Percentiles rank a stretch among this genome's conserved stretches.
These are phyloP conservation scores for Centrocercus urophasianus DNA, from an alignment of 2,113 vertebrate genomes.

Conservation along the genomic window DNA sequence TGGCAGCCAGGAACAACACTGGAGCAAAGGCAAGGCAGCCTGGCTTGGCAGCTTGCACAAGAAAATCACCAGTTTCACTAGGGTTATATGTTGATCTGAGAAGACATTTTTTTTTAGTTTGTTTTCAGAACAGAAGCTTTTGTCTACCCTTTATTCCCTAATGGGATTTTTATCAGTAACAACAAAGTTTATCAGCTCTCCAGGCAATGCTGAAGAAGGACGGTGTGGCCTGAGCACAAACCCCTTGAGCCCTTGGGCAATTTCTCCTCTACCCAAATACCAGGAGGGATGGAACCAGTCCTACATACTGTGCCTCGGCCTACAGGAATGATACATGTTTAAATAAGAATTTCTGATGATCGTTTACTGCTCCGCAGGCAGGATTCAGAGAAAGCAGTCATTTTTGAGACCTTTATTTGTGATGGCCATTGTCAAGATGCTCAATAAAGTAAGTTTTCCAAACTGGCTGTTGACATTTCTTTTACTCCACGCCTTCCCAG, in stretches of 20 bases:
- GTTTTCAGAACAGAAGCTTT: not conserved
- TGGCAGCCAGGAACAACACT: not conserved
- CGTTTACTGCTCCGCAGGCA: rapidly evolving
- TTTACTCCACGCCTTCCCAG: not conserved
- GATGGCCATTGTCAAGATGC: not conserved
- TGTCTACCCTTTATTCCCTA: not conserved
- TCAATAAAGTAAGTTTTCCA: not conserved
- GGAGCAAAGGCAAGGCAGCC: rapidly evolving
- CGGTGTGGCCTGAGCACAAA: not conserved
- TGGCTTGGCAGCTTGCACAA: not conserved
- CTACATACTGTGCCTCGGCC: not conserved
- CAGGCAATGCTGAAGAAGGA: not conserved
- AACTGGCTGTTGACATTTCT: not conserved
- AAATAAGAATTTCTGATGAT: not conserved
- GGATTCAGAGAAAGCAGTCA: not conserved
- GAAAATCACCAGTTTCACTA: not conserved
- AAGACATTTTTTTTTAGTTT: not conserved
- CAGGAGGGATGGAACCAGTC: not conserved
- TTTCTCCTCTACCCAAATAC: not conserved
- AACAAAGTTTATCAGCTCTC: not conserved
- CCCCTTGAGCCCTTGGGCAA: not conserved
- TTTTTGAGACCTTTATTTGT: not conserved
- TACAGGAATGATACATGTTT: not conserved
- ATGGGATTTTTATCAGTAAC: not conserved
- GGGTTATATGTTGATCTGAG: not conserved